Conservation (phyloP, 2,797 vertebrate species). For the Scolopax rusticola region DNA sequence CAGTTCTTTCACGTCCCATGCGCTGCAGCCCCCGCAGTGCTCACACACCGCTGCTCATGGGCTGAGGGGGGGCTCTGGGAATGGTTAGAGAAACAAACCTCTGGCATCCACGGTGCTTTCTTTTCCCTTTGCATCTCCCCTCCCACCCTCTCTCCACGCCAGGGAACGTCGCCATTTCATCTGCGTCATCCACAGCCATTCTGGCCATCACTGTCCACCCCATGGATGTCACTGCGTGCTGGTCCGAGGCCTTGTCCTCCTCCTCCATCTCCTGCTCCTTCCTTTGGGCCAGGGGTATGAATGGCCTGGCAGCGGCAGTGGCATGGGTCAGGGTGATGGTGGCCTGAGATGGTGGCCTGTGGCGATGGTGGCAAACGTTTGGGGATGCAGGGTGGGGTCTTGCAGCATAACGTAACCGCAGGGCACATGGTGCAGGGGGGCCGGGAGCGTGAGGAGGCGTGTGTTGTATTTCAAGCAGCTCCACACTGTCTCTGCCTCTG, state of each 20-base stretch:
- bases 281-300: neutral
- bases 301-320: neutral
- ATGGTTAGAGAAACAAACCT: neutral
- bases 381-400: neutral
- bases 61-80: neutral
- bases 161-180: neutral
- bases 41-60: neutral
- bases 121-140: neutral
- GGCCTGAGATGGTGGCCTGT: neutral
- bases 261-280: neutral
- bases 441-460: neutral
- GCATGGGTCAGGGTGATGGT: neutral
- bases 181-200: neutral
- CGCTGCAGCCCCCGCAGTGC: neutral
- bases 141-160: neutral
- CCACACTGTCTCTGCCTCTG: slow-evolving; percentile 30
- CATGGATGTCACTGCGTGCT: rapidly evolving
- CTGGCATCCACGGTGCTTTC: neutral
- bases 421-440: neutral
- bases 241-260: neutral
- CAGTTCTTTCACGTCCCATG: neutral
- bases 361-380: neutral
- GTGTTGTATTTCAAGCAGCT: slow-evolving; percentile 66
- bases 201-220: neutral
- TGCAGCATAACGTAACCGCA: neutral